Base-by-base conservation (phyloP, 2,797 vertebrate species). In the Chaunax sp. region DNA sequence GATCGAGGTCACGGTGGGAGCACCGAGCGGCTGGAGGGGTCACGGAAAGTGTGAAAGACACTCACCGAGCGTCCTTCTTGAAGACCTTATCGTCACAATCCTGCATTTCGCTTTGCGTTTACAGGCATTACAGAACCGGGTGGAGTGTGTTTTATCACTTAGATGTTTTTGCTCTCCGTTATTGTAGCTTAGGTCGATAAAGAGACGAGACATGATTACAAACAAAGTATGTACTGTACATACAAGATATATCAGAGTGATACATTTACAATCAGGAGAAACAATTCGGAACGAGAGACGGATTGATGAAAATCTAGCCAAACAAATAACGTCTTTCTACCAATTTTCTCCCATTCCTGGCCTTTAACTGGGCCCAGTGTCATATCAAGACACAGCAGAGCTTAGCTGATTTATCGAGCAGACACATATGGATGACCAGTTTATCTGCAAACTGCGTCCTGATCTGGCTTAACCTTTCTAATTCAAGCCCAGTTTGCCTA, bases 41-140 rank as follows among this genome's bases (percentile, higher is more conserved):
- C 88, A 87, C 38, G 1, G 71, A 89, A 82, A 85, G 88, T 92
- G 87, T 89, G 67, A 87, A 88, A 80, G 82, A 86, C 78, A 25
- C 72, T 69, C 66, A 80, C 59, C 70, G 55, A 81, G 79, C 78
- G 78, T 82, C 59, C 74, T 71, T 69, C 80, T 79, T 69, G 77
- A 77, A 75, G 69, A 69, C 71, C 77, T 84, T 64, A 55, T 23
- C 8, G 20, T 26, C 70, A n/a, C 58, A 75, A 59, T 70, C 74
- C 72, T 41, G 64, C 45, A 30, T 67, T 85, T 80, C 66, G 59
- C 60, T 72, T 50, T 64, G 68, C 64, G 61, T 79, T n/a, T 77
- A 53, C 44, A 0, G 22, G 61, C 12, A 47, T 75, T 61, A 53
- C 1, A 7, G 10, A 25, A 5, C 35, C 10, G 59, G 37, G 44